A percentile compares a stretch with the other conserved stretches of the same genome.
Conservation (phyloP, 2,113 vertebrate species). For the Colistium nudipinnis region DNA sequence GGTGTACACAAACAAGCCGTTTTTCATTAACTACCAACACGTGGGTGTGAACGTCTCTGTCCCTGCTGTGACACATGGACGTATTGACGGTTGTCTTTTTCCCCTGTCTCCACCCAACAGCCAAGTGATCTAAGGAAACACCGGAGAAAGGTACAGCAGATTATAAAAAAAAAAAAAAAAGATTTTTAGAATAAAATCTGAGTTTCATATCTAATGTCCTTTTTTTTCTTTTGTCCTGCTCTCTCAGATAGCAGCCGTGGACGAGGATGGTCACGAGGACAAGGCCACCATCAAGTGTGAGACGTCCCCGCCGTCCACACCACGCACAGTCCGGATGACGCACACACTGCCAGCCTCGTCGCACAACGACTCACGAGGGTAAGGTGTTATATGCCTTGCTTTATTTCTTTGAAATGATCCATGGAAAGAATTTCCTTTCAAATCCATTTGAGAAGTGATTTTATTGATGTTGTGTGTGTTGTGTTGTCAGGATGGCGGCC, state of each 20-base stretch:
- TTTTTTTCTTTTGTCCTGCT: neutral
- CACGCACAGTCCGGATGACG: constrained; percentile 94
- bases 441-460: neutral
- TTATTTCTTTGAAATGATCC: too few species aligned
- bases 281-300: constrained; percentile 99
- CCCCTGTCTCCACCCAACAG: constrained; percentile 74
- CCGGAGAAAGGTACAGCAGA: constrained; percentile 96
- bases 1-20: constrained; percentile 14
- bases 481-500: constrained; percentile 86
- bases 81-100: constrained; percentile 7
- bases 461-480: neutral
- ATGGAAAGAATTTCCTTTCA: neutral
- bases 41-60: neutral
- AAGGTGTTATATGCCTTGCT: too few species aligned
- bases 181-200: neutral
- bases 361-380: constrained; percentile 95
- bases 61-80: neutral
- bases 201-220: neutral
- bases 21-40: constrained; percentile 14
- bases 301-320: constrained; percentile 95
- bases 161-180: too few species aligned
- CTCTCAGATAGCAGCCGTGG: constrained; percentile 92
- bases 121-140: constrained; percentile 98
- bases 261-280: constrained; percentile 96
- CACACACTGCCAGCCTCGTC: constrained; percentile 96